Evolutionary conservation across 2,113 vertebrate genomes (phyloP).

Genomic region (Cichladusa arquata): DNA sequence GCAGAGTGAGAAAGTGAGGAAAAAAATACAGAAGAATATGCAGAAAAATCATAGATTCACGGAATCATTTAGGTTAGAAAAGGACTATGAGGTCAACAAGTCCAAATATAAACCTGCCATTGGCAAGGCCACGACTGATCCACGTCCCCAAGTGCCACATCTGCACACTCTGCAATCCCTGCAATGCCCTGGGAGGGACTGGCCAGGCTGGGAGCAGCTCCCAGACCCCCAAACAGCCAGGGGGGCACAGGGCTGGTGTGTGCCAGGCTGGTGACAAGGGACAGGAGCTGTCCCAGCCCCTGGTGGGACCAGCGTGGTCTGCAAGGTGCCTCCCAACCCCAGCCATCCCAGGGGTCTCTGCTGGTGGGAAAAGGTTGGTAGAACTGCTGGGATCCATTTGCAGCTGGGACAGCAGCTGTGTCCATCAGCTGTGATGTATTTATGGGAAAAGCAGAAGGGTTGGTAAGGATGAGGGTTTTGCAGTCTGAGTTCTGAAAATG

Average conservation of each 20-base stretch:
- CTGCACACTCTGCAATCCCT: accelerated
- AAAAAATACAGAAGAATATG: neutral
- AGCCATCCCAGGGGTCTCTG: neutral
- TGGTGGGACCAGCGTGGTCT: neutral
- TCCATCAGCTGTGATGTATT: accelerated
- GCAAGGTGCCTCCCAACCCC: neutral
- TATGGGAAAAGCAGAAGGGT: neutral
- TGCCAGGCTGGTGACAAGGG: too few relatives aligned
- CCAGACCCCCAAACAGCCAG: neutral
- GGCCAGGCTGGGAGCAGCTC: neutral
- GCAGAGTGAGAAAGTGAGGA: neutral
- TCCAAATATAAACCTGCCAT: neutral
- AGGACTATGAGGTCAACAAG: neutral
- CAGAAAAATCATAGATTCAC: accelerated
- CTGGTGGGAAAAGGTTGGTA: accelerated
- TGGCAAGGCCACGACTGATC: neutral
- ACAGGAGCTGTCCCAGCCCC: neutral
- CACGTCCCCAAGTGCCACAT: neutral
- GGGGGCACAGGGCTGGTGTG: neutral
- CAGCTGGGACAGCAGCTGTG: neutral
- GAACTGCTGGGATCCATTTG: accelerated
- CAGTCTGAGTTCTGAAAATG: neutral
- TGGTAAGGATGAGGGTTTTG: neutral
- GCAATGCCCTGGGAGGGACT: neutral
- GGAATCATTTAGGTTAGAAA: neutral